phyloP scores from a whole-genome alignment of 1,140 invertebrate species.

The Euschistus heros region DNA sequence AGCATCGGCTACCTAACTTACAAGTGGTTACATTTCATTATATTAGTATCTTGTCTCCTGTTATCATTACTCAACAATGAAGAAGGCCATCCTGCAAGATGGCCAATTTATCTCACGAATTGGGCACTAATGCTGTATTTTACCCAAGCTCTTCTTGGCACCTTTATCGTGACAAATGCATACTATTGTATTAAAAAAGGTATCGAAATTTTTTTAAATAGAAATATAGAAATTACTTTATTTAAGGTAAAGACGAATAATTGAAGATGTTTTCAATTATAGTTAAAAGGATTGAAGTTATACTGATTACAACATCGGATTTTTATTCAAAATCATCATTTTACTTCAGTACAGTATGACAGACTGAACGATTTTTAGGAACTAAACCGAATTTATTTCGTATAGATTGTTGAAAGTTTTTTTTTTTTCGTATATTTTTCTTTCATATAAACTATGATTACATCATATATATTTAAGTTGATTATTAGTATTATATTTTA shows the following conservation, averaged over 20 bases:
- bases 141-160: neutral
- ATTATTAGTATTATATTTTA: too few species aligned
- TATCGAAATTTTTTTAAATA: too few species aligned
- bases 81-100: slow-evolving; percentile 10
- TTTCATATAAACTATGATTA: too few species aligned
- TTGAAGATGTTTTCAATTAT: neutral
- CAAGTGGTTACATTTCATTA: neutral
- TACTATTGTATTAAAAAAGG: neutral
- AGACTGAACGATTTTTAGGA: neutral
- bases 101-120: slow-evolving; percentile 22
- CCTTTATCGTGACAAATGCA: neutral
- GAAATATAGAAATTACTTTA: too few species aligned
- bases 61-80: neutral
- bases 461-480: too few species aligned
- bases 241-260: too few species aligned
- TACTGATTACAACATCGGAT: neutral
- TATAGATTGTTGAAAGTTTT: too few species aligned
- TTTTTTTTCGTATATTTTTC: too few species aligned
- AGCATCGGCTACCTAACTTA: neutral
- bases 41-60: neutral
- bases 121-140: slow-evolving; percentile 18
- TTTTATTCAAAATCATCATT: neutral
- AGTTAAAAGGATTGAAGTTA: neutral
- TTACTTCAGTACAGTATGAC: neutral
- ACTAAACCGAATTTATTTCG: too few species aligned